Conservation (phyloP, 2,888 invertebrate genomes). For the Drosophila trichaetosa region DNA sequence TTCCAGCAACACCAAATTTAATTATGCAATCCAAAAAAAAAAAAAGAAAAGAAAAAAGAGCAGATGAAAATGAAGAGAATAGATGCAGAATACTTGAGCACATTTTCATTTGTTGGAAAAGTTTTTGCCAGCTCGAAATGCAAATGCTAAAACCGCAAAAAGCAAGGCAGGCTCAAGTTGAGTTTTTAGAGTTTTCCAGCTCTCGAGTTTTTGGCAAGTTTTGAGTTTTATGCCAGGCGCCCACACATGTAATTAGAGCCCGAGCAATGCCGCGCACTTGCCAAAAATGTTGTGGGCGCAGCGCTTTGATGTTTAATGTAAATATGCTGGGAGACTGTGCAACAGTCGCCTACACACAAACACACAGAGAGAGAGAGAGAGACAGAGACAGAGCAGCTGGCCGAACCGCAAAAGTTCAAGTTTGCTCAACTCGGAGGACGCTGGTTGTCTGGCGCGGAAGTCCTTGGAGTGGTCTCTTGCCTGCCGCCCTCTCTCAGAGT, state of each 20-base stretch:
- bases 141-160: constrained; percentile 70
- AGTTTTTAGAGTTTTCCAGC: constrained; percentile 35
- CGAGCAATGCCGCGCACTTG: constrained; percentile 66
- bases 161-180: constrained; percentile 74
- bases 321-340: constrained; percentile 24
- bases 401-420: constrained; percentile 76
- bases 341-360: constrained; percentile 33
- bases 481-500: constrained; percentile 42
- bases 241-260: constrained; percentile 78
- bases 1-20: constrained; percentile 52
- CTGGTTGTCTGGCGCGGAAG: constrained; percentile 67
- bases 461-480: constrained; percentile 54
- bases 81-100: constrained; percentile 24
- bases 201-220: constrained; percentile 26
- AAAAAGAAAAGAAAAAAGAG: background rate
- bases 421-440: constrained; percentile 61
- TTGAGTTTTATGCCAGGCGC: constrained; percentile 35
- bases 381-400: constrained; percentile 50
- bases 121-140: constrained; percentile 61
- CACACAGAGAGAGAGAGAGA: background rate
- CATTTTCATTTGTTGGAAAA: constrained; percentile 62
- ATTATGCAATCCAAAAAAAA: constrained; percentile 42
- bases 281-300: constrained; percentile 77
- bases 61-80: background rate
- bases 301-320: constrained; percentile 59